Evolutionary conservation across 2,113 vertebrate species (phyloP), one percentile per base, ranked within the genome.

Genomic region (Odobenus rosmarus): DNA sequence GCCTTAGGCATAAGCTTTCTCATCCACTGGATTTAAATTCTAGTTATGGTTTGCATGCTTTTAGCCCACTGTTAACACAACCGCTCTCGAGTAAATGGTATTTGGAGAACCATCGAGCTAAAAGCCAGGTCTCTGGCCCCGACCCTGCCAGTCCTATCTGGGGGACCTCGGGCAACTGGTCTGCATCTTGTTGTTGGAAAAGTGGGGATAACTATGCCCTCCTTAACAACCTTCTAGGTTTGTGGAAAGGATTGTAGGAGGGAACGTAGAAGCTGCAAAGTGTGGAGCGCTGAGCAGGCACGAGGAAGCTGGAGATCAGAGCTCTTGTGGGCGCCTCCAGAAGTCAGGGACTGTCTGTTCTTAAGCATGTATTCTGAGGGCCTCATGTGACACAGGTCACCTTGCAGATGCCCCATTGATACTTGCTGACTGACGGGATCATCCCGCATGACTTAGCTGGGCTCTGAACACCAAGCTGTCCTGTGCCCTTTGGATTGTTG

Each of bases 281-380:
- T 51, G 49, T 85, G 31, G 86, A 95, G 77, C 3, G 21, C 85
- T 64, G 77, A 90, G 53, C 14, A 61, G 16, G 74, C 76, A 39
- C 0, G 7, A 80, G 76, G 62, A 84, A 85, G 59, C 59, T 1
- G 31, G 61, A 86, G 81, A 85, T 86, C 39, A 59, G 93, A 67
- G 42, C 12, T 71, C 59, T 71, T 31, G 42, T 11, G 76, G 42
- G 64, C 11, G 19, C 4, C 72, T 42, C 7, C 0, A 21, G 53
- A 95, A 82, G 57, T 42, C 77, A 90, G 88, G 95, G 77, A 71
- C 82, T 26, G 14, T 87, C 95, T 93, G 16, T 96, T 95, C 97
- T 93, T 93, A 81, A 83, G 53, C 49, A 12, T 21, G 0, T 46
- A n/a, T 53, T 86, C 74, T 21, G n/a, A 90, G 88, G 0, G 21